phyloP scores from a whole-genome alignment of 2,797 vertebrate species.

The Spinus pinus region DNA sequence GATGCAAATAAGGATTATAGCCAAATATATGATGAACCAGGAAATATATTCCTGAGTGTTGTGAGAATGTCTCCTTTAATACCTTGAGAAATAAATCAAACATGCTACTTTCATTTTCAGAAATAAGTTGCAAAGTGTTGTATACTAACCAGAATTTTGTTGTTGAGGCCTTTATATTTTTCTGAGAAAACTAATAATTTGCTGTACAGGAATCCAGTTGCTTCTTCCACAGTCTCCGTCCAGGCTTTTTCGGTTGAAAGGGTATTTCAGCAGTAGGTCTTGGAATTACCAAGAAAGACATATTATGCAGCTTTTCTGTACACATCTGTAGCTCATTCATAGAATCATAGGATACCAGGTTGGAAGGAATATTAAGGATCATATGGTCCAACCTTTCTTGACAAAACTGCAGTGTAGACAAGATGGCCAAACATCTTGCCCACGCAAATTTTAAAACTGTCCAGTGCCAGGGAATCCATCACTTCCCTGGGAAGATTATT shows the following conservation, averaged over 20 bases:
- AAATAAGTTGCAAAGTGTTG: neutral
- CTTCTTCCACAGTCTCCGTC: neutral
- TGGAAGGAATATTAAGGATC: neutral
- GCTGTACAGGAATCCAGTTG: neutral
- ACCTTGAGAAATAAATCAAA: neutral
- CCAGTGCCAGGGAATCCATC: accelerated
- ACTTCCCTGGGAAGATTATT: neutral
- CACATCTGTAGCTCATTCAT: neutral
- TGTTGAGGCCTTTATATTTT: neutral
- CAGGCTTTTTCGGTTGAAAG: neutral
- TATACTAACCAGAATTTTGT: neutral
- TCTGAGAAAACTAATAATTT: conserved; percentile 22
- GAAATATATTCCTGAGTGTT: neutral
- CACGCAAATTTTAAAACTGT: neutral
- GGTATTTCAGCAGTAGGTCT: neutral
- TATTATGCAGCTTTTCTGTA: neutral
- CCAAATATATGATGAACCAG: neutral
- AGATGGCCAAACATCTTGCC: neutral
- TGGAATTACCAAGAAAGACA: neutral
- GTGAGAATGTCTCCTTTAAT: neutral
- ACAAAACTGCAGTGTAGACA: neutral
- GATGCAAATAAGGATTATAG: neutral
- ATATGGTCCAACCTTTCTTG: neutral
- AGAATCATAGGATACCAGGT: neutral
- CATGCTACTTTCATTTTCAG: neutral